Base-by-base conservation (phyloP, 2,888 invertebrate species). In the Heliconius hortense region DNA sequence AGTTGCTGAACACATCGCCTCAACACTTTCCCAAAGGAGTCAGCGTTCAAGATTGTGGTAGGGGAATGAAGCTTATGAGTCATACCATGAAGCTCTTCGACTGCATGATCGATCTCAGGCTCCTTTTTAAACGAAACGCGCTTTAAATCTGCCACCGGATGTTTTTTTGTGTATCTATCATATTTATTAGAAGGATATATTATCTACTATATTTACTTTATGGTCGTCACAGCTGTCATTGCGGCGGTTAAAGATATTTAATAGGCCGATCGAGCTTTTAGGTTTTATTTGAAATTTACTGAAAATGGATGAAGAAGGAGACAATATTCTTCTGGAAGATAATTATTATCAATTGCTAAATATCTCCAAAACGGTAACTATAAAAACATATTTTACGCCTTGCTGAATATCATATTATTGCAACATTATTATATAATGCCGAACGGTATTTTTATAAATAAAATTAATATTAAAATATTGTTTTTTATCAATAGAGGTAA, bases 301-400 rank as follows among this genome's bases (percentile, higher is more conserved):
- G 81, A 87, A 84, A 86, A 96, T 96, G 96, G 96, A 96, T 86
- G 95, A 95, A 84, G 96, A 96, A 85, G 95, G 95, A 68, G 96
- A 96, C 81, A 96, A 95, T 84, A 95, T 94, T 88, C 88, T 95
- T 77, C 89, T 95, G 76, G 97, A 97, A 90, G 98, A 98, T 85
- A 97, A 98, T 92, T 98, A 96, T 90, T 98, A 98, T 89, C 96
- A 97, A 78, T 96, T 98, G 89, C 94, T 98, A 73, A 98, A 98
- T 94, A 95, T 98, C 79, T 95, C 97, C 13, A 96, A 95, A 94
- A 95, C 97, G 94, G 98, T 98, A 95, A 95, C 95, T 90, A 89
- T 81, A 60, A 79, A 71, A 77, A 64, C 71, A 81, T 79, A 75
- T 81, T 78, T 79, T 77, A 76, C 76, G 79, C 79, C 77, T 82